Conservation (phyloP, 2,113 vertebrate species). For the Amblyornis subalaris region DNA sequence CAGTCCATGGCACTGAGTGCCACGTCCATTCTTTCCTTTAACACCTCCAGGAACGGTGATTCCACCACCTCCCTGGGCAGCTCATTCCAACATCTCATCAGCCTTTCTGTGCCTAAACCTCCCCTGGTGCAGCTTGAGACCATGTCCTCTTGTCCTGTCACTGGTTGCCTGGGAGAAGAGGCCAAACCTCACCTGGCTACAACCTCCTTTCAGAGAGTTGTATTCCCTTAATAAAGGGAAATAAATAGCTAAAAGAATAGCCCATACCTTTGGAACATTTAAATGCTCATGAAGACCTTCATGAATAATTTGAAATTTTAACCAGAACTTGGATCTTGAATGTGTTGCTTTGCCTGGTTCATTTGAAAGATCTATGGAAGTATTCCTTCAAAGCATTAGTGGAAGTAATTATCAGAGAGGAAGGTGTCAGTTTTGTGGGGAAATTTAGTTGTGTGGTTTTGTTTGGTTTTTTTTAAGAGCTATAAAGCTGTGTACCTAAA, state of each 20-base stretch:
- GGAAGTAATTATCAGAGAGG: not conserved
- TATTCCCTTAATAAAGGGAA: not conserved
- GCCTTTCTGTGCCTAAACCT: not conserved
- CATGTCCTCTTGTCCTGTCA: not conserved
- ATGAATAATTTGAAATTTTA: not conserved
- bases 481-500: not conserved
- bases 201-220: not conserved
- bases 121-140: not conserved
- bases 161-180: not conserved
- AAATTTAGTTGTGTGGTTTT: not conserved
- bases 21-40: not conserved
- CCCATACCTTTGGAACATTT: not conserved
- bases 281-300: not conserved
- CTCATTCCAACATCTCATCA: no score
- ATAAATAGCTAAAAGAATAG: not conserved
- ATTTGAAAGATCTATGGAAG: not conserved
- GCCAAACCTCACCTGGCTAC: rapidly evolving
- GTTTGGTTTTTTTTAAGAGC: not conserved
- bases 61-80: not conserved
- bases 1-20: not conserved
- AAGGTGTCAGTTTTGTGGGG: not conserved
- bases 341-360: not conserved
- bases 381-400: not conserved
- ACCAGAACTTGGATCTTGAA: not conserved
- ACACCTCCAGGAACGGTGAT: not conserved